Conservation (phyloP, 2,888 invertebrate genomes). For the Volucella inanis region DNA sequence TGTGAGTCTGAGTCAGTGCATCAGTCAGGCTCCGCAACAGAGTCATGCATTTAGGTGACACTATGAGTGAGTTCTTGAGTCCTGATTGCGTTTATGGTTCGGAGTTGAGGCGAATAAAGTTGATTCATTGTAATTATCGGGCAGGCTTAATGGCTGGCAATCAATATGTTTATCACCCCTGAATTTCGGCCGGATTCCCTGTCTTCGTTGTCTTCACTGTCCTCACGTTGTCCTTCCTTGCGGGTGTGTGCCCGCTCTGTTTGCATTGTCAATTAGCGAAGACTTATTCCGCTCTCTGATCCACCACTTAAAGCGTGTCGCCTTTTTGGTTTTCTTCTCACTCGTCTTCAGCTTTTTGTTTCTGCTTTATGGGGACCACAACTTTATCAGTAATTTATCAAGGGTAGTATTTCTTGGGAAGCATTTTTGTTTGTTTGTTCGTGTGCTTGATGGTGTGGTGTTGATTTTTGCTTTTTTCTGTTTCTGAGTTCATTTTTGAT, state of each 20-base stretch:
- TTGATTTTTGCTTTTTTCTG: slow-evolving; percentile 21
- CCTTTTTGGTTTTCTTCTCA: slow-evolving; percentile 4
- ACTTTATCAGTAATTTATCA: slow-evolving; percentile 74
- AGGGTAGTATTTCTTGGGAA: slow-evolving; percentile 73
- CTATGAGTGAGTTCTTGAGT: slow-evolving; percentile 58
- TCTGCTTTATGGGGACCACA: slow-evolving; percentile 69
- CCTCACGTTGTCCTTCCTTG: background rate
- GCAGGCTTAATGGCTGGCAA: slow-evolving; percentile 69
- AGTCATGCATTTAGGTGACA: slow-evolving; percentile 58
- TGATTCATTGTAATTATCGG: slow-evolving; percentile 74
- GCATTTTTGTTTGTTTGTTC: slow-evolving; percentile 45
- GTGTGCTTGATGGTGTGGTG: too few relatives aligned
- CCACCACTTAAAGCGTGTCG: slow-evolving; percentile 67
- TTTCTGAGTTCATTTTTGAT: slow-evolving; percentile 49
- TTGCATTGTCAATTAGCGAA: slow-evolving; percentile 70
- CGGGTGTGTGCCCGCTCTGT: slow-evolving; percentile 48
- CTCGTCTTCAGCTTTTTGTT: slow-evolving; percentile 44
- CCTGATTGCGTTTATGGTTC: slow-evolving; percentile 58
- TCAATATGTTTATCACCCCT: slow-evolving; percentile 72
- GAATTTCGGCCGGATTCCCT: slow-evolving; percentile 63
- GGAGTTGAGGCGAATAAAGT: slow-evolving; percentile 51
- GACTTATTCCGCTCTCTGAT: slow-evolving; percentile 62
- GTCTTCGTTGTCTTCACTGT: background rate
- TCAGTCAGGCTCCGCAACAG: slow-evolving; percentile 34
- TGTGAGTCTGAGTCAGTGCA: slow-evolving; percentile 57